A percentile compares a stretch with the other conserved stretches of the same genome.
Evolutionary conservation across 2,888 invertebrate genomes (phyloP).

Genomic region (Lasioglossum vierecki): DNA sequence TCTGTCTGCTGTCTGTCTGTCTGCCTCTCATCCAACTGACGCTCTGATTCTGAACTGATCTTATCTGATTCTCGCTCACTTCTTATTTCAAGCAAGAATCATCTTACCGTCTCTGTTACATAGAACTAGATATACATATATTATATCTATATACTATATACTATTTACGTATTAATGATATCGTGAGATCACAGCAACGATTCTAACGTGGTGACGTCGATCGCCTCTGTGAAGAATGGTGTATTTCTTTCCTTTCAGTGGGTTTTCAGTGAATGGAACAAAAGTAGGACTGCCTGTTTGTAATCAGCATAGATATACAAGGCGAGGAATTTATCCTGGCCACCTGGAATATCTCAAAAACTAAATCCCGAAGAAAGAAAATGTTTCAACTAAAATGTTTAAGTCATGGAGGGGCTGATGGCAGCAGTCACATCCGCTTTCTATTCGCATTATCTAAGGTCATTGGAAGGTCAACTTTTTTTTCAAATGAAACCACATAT

Average conservation of each 20-base stretch:
- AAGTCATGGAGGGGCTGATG: no score
- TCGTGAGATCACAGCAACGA: not conserved
- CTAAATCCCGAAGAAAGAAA: no score
- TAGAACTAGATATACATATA: slow-evolving; percentile 37
- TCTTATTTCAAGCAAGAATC: slow-evolving; percentile 64
- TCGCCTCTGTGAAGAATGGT: slow-evolving; percentile 34
- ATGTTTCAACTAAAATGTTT: no score
- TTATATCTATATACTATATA: not conserved
- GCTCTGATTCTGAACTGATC: slow-evolving; percentile 57
- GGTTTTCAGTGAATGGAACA: slow-evolving; percentile 59
- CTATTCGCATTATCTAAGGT: no score
- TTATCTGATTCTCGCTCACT: slow-evolving; percentile 65
- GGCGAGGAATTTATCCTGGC: no score
- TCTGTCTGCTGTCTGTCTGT: slow-evolving; percentile 73
- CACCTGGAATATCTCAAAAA: no score
- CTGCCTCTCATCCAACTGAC: slow-evolving; percentile 72
- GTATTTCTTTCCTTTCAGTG: slow-evolving; percentile 54
- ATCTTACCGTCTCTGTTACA: slow-evolving; percentile 38
- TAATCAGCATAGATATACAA: slow-evolving; percentile 40
- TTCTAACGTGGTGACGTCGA: not conserved
- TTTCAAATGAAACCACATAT: no score
- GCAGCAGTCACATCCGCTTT: no score
- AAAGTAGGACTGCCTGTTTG: slow-evolving; percentile 62
- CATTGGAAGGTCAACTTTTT: no score
- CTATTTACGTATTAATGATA: not conserved